Base-by-base conservation (phyloP, 2,113 vertebrate species). In the Diphyllodes magnificus region DNA sequence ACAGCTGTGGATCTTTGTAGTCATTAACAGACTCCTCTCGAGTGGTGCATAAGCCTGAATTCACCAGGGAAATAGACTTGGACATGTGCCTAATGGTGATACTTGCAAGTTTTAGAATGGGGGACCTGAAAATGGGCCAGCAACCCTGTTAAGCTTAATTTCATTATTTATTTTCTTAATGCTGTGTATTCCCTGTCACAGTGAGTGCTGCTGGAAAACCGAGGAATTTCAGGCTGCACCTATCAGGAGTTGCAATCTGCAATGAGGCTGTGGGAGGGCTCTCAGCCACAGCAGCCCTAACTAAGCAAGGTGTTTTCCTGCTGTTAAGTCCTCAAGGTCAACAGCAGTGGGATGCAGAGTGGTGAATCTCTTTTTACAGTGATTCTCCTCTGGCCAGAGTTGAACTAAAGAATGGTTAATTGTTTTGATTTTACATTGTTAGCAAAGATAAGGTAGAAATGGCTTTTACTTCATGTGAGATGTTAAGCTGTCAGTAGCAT, bases 1-100 rank as follows among this genome's bases (percentile, higher is more conserved):
- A 96, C 96, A 97, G 96, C 95, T 97, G 97, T 95, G 95, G 91
- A 96, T 95, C 94, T 92, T 91, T 96, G 96, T 89, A 97, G 96
- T 96, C 95, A 97, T 97, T 97, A 96, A 82, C 93, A 93, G 96
- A 71, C 91, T 95, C 96, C 94, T 96, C 94, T 95, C n/a, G 69
- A 96, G 94, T 86, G 86, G 88, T 88, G 79, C 92, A 93, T 83
- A 95, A 97, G 96, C 91, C 86, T 95, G 88, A 91, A 96, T 87
- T 84, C 96, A 88, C 91, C 56, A 17, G 95, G 92, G 96, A 94
- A 96, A 96, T 93, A 86, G 91, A 72, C 65, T 96, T 97, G 96
- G 96, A 91, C 53, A 65, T 1, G 4, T 88, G 96, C 97, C 96
- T 97, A 97, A 97, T 97, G 92, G 97, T 93, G 91, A 90, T 89